A percentile compares a stretch with the other conserved stretches of the same genome.
Evolutionary conservation across 2,113 vertebrate genomes (phyloP).

Genomic region (Upupa epops): DNA sequence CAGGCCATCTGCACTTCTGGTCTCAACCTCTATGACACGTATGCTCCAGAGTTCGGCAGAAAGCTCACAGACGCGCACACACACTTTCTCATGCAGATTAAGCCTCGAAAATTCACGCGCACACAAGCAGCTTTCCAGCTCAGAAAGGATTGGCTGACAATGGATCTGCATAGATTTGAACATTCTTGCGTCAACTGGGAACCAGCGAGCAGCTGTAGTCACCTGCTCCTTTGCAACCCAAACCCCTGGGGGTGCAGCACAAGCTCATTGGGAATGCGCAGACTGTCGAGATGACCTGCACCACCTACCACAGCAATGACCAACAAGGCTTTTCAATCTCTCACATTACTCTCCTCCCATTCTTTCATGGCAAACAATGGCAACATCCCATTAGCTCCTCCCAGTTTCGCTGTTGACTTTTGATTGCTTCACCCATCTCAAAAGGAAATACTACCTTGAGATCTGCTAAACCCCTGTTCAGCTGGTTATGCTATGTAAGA

Average conservation of each 20-base stretch:
- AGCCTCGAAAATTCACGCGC: neutral
- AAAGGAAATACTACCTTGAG: neutral
- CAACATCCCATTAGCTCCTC: neutral
- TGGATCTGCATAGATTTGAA: neutral
- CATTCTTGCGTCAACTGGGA: neutral
- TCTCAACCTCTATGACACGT: neutral
- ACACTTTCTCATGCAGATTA: neutral
- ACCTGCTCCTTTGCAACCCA: neutral
- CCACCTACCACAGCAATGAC: no score
- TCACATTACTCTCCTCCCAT: neutral
- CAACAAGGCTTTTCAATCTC: neutral
- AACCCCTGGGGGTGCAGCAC: neutral
- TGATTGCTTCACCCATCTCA: neutral
- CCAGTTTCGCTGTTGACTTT: neutral
- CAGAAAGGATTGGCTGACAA: neutral
- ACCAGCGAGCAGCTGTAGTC: neutral
- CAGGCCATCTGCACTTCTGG: constrained; percentile 30
- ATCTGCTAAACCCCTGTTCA: neutral
- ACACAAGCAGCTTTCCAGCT: neutral
- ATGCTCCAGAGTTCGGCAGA: constrained; percentile 6
- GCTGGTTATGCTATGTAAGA: neutral
- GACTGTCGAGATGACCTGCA: neutral
- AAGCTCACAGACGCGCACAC: neutral
- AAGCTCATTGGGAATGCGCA: neutral
- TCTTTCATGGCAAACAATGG: neutral